Evolutionary conservation across 1,140 invertebrate genomes (phyloP), one percentile per base, ranked within the genome.

Genomic region (Formica exsecta): DNA sequence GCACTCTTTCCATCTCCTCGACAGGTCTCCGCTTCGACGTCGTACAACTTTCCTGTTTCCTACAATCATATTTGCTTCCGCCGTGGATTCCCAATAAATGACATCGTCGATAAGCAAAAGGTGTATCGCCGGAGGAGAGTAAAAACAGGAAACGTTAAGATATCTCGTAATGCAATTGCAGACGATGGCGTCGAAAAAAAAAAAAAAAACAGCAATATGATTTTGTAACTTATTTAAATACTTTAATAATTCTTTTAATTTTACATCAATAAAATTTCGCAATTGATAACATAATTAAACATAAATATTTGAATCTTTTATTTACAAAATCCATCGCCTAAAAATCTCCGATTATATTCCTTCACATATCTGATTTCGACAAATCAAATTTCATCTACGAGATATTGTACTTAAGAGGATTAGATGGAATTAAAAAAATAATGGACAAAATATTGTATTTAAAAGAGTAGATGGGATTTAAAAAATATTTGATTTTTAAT

Each of bases 11-110:
- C 3, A 13, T 51, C 41, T 29, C 11, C 51, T 61, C 74, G n/a
- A 32, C 54, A 32, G 19, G 32, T 68, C 41, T n/a, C n/a, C 19
- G 41, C 48, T 64, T 71, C 22, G 29, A 51, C 83, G 22, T 81
- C 64, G 59, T 73, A 57, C 85, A 87, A 91, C 83, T 89, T 91
- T 88, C 65, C 62, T 76, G 83, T 80, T 86, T 57, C 36, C 51
- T 59, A 61, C 86, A 89, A 92, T 91, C 86, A 92, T 89, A 92
- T 88, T 92, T 90, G 64, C 77, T 74, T 64, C 61, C 74, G 41
- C n/a, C 48, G 36, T 64, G 57, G 77, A 77, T 76, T 85, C 44
- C 13, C 79, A 70, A 85, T 89, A 89, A 89, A 86, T 64, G 70
- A 57, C 25, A 36, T 13, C 48, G 59, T 54, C 41, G 68, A 86